phyloP scores from a whole-genome alignment of 2,888 invertebrate species.

The Euphydryas editha region DNA sequence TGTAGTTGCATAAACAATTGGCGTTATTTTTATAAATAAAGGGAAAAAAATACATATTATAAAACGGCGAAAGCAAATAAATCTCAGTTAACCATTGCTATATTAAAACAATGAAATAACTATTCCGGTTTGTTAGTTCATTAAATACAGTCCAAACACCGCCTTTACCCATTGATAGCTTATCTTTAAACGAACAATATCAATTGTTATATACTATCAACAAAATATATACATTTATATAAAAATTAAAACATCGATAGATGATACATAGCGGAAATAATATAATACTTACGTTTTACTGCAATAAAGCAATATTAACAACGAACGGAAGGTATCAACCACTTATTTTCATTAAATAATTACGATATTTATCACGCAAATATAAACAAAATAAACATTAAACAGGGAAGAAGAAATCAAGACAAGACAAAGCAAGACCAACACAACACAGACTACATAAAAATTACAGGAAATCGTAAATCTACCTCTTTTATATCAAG shows the following conservation, averaged over 20 bases:
- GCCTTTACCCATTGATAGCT: constrained; percentile 14
- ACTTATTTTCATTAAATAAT: constrained; percentile 41
- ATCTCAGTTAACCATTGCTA: not conserved
- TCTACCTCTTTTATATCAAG: not conserved
- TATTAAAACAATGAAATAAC: not conserved
- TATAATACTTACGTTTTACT: constrained; percentile 45
- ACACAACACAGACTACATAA: constrained; percentile 28
- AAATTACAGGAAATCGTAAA: constrained; percentile 15
- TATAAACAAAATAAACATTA: constrained; percentile 39
- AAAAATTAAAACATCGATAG: constrained; percentile 18
- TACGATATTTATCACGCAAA: constrained; percentile 36
- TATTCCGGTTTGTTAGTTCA: not conserved
- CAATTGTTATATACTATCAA: constrained; percentile 17
- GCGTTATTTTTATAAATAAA: not conserved
- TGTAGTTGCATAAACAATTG: not conserved
- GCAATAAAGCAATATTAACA: constrained; percentile 36
- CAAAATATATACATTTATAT: constrained; percentile 18
- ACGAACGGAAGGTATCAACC: constrained; percentile 35
- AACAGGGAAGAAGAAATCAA: constrained; percentile 39
- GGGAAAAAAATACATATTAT: not conserved
- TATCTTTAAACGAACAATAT: constrained; percentile 35
- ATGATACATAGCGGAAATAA: constrained; percentile 8
- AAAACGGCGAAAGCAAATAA: not conserved
- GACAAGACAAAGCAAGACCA: constrained; percentile 37
- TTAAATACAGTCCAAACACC: constrained; percentile 3